Evolutionary conservation across 2,888 invertebrate species (phyloP).

Genomic region (Parasteatoda lunata): DNA sequence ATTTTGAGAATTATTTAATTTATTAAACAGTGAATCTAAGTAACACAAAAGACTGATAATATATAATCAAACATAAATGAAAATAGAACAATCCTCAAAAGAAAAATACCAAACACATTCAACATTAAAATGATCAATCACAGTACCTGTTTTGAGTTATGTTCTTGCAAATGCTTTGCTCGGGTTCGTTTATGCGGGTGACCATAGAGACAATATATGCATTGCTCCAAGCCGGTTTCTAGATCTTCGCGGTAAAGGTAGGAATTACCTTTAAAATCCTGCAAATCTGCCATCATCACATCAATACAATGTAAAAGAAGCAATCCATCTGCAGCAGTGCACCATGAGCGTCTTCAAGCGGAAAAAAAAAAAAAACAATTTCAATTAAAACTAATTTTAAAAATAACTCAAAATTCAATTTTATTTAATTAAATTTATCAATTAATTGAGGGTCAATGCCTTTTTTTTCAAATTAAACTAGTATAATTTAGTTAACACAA

Average conservation of each 20-base stretch:
- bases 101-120: not conserved
- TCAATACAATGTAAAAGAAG: constrained; percentile 86
- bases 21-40: too few species aligned
- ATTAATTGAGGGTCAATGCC: not conserved
- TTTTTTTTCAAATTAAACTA: not conserved
- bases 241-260: constrained; percentile 77
- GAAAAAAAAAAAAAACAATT: not conserved
- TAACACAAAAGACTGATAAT: too few species aligned
- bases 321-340: constrained; percentile 84
- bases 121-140: not conserved
- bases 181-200: constrained; percentile 84
- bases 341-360: constrained; percentile 81
- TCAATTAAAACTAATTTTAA: not conserved
- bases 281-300: constrained; percentile 76
- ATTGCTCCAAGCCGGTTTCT: constrained; percentile 87
- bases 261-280: constrained; percentile 69
- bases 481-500: not conserved
- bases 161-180: constrained; percentile 83
- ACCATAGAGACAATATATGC: constrained; percentile 88
- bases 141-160: constrained; percentile 81
- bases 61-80: not conserved
- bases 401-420: not conserved
- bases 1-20: too few species aligned
- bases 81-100: not conserved
- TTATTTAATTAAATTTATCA: not conserved